Evolutionary conservation across 2,113 vertebrate genomes (phyloP).

Genomic region (Thunnus thynnus): DNA sequence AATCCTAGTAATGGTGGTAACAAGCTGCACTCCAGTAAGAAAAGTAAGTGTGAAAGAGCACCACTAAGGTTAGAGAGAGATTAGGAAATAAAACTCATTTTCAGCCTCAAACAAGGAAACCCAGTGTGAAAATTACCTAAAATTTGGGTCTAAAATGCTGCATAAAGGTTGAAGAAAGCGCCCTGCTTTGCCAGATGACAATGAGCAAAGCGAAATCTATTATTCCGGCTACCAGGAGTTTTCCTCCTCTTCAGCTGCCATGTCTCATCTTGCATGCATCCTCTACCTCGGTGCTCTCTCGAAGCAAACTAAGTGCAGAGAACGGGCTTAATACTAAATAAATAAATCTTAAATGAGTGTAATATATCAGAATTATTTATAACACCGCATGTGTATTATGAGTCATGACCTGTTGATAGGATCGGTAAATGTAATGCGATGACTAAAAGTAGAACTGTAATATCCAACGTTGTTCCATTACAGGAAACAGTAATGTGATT

Average conservation of each 20-base stretch:
- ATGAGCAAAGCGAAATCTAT: constrained; percentile 14
- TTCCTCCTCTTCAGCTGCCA: neutral
- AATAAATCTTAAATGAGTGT: constrained; percentile 19
- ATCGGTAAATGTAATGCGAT: constrained; percentile 47
- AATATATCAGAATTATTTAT: constrained; percentile 47
- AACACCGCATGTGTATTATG: constrained; percentile 2
- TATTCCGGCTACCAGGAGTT: constrained; percentile 7
- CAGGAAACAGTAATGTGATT: constrained; percentile 37
- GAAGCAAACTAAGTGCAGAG: neutral
- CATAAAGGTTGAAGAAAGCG: too few relatives aligned
- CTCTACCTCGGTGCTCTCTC: neutral
- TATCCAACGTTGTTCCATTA: constrained; percentile 32
- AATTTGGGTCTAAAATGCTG: too few relatives aligned
- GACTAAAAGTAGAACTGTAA: constrained; percentile 40
- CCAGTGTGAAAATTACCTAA: too few relatives aligned
- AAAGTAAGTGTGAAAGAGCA: too few relatives aligned
- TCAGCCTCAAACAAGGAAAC: too few relatives aligned
- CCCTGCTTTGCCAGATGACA: constrained; percentile 26
- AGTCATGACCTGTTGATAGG: constrained; percentile 40
- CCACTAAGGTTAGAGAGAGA: too few relatives aligned
- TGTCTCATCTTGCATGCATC: constrained; percentile 1
- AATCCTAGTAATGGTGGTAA: too few relatives aligned
- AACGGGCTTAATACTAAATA: neutral
- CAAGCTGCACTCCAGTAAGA: too few relatives aligned
- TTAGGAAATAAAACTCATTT: too few relatives aligned